Evolutionary conservation across 2,797 vertebrate species (phyloP), one percentile per base, ranked within the genome.

Genomic region (Anabacerthia variegaticeps): DNA sequence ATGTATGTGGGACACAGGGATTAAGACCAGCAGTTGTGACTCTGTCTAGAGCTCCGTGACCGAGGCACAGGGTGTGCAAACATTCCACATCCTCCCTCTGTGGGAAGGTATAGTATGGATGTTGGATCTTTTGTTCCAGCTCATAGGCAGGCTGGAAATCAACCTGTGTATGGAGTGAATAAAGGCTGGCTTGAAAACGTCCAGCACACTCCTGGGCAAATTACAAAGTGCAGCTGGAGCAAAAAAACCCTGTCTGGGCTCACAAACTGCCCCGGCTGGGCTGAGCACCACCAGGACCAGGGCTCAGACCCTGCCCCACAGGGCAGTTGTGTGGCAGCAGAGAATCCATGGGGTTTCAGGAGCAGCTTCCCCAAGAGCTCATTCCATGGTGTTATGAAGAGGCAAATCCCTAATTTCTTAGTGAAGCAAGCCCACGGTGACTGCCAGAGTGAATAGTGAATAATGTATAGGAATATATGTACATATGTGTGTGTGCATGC

Each of bases 101-200:
- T 30, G 58, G 67, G 59, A 73, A 51, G 39, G 63, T 2, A 1
- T 39, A 11, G 7, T 4, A 2, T 1, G 1, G 1, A 6, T 2
- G 2, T 24, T 44, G 44, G 54, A 14, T 14, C 46, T 52, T 77
- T 18, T 52, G 46, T 55, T 56, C 34, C 41, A 34, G 37, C 26
- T 48, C 67, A 49, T 15, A 15, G 65, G 32, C 36, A 41, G 72
- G 13, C 36, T 68, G 67, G 79, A 74, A 68, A 58, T 74, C 62
- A 68, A 17, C 76, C 34, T 24, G 21, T 37, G 55, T 30, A 37
- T 2, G 4, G 5, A 43, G 24, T 8, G 72, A 65, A 15, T 46
- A 27, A 48, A 80, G 66, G n/a, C 22, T 54, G 75, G 28, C 54
- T 65, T 68, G 52, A 62, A 71, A n/a, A 65, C 54, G n/a, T 54